Base-by-base conservation (phyloP, 2,888 invertebrate genomes). In the Gastrophysa polygoni region DNA sequence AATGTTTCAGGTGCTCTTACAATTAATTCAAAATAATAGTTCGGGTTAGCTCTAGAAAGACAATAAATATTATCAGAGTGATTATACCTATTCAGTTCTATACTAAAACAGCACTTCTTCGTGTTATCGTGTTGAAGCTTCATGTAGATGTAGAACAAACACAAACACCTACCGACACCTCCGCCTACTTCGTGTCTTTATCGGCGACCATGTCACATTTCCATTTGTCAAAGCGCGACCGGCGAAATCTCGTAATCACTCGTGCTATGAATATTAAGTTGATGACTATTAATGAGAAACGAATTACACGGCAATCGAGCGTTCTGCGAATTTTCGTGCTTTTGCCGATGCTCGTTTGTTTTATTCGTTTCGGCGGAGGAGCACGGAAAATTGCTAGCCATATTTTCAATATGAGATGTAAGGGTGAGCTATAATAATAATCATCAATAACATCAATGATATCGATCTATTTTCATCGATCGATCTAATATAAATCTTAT, bases 271-370 rank as follows among this genome's bases (percentile, higher is more conserved):
- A 63, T 59, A 63, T 63, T 59, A 63, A 63, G 59, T 59, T 56
- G 63, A 63, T 57, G 63, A 57, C 59, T 59, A 63, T 59, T 47
- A 63, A 59, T 51, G 63, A 58, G 66, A 64, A 63, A 59, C 59
- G 64, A 61, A 66, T 66, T 66, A 66, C 63, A 64, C 63, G 66
- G 58, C 54, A 46, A 55, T 60, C 52, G 61, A 51, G 18, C 34
- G 57, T 61, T 57, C 48, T 24, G 47, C n/a, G 55, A n/a, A 44
- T 24, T 5, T 7, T 3, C 24, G 24, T 7, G 24, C 24, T 3
- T 24, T 24, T n/a, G n/a, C 11, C 8, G 18, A 20, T 11, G 8
- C 1, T 14, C 29, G 54, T 17, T 34, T 50, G 50, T 50, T 38
- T 20, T 50, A 61, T 59, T 50, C 29, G 20, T 59, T 34, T 32